Conservation (phyloP, 2,797 vertebrate species). For the Pipistrellus kuhlii region DNA sequence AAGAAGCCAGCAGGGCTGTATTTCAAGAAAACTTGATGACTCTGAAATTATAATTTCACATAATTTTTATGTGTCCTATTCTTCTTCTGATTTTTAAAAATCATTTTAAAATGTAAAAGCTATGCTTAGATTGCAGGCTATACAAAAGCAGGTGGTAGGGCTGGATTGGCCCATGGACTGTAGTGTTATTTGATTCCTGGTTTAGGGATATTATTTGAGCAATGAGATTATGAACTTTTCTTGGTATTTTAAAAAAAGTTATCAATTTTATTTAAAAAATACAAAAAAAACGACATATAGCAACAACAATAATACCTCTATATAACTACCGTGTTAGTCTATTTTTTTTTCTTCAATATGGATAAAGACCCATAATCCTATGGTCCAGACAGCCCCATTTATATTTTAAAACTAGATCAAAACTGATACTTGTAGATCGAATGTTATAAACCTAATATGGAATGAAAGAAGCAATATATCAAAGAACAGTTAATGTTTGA, state of each 20-base stretch:
- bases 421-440: not conserved
- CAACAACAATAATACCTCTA: not conserved
- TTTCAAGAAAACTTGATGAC: not conserved
- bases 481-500: not conserved
- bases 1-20: no score
- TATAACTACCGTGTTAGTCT: not conserved
- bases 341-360: not conserved
- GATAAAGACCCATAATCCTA: not conserved
- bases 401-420: not conserved
- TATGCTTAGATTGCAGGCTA: not conserved
- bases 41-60: not conserved
- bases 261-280: not conserved
- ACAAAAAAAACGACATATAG: not conserved
- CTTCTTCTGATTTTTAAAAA: conserved; percentile 24
- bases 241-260: not conserved
- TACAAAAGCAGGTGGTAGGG: not conserved
- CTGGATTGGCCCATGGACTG: not conserved
- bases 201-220: not conserved
- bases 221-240: not conserved
- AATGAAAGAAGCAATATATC: not conserved
- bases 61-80: not conserved
- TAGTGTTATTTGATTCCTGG: not conserved
- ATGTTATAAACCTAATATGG: not conserved
- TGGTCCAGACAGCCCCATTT: not conserved
- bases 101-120: not conserved